Evolutionary conservation across 2,888 invertebrate genomes (phyloP), one percentile per base, ranked within the genome.

Genomic region (Andrena minutula): DNA sequence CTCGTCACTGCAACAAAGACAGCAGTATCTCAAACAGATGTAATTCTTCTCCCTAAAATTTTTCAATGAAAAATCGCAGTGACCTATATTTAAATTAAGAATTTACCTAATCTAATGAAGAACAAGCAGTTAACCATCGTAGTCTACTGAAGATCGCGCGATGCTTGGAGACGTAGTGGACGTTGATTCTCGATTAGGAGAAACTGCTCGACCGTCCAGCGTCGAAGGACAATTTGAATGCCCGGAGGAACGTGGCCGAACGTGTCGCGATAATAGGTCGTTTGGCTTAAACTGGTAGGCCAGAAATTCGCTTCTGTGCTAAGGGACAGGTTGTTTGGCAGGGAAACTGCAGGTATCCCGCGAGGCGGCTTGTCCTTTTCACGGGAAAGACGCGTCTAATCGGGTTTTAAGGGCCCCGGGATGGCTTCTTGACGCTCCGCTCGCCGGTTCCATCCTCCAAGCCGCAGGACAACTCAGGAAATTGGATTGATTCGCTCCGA

Each of bases 231-330:
- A 26, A 53, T 65, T 35, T 5, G 68, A 23, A 12, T 74, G 70
- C 65, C 28, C 53, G 56, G 20, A 69, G 74, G 75, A 78, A 69
- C 78, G 83, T 84, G 83, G 77, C 76, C 65, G 88, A 85, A 90
- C 93, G 92, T 92, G 92, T 69, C 87, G 51, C 82, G 86, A 93
- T 92, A 93, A 93, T 92, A 28, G 90, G 56, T 76, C 79, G 88
- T 81, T 87, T 86, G 88, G 92, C 90, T 93, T 92, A 92, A 79
- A 82, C 79, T 64, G 8, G 35, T 20, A 63, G 73, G 79, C 69
- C 75, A 65, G 68, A 84, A 82, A 83, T 84, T 86, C 70, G 71
- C 72, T 78, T 84, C 80, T 83, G 81, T 86, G 49, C 51, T 6
- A 16, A 26, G 47, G 66, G 85, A 79, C 89, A 89, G 87, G 89